Percentiles rank a stretch among this genome's conserved stretches.
These are phyloP conservation scores for Chaetogeoica ovagalla DNA, from an alignment of 2,888 invertebrate species.

Conservation along the genomic window DNA sequence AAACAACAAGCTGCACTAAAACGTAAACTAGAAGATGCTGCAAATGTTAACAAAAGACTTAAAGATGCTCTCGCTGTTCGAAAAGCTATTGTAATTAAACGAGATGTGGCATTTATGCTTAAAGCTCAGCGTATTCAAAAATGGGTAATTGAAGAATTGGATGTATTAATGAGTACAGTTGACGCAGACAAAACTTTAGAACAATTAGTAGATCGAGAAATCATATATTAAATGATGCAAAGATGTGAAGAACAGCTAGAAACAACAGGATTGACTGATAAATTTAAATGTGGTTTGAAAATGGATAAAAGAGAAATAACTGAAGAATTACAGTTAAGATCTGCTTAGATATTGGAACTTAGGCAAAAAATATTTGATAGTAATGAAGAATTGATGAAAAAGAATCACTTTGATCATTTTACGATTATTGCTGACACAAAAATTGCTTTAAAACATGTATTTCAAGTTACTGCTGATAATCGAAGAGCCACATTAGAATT, in stretches of 20 bases:
- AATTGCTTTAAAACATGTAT: slow-evolving; percentile 70
- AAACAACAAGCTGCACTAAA: slow-evolving; percentile 83
- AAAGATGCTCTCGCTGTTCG: slow-evolving; percentile 72
- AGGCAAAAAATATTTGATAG: slow-evolving; percentile 81
- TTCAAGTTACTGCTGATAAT: slow-evolving; percentile 65
- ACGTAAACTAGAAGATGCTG: slow-evolving; percentile 85
- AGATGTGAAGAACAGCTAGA: slow-evolving; percentile 59
- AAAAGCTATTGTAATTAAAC: slow-evolving; percentile 62
- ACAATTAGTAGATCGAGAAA: slow-evolving; percentile 73
- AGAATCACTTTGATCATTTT: slow-evolving; percentile 58
- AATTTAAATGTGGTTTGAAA: slow-evolving; percentile 56
- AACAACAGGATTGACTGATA: slow-evolving; percentile 54
- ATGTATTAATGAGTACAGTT: slow-evolving; percentile 73
- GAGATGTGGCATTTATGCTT: slow-evolving; percentile 54
- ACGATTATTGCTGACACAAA: slow-evolving; percentile 80
- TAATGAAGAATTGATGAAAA: slow-evolving; percentile 63
- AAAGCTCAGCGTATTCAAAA: slow-evolving; percentile 60
- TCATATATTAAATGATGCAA: slow-evolving; percentile 63
- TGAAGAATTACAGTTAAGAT: slow-evolving; percentile 69
- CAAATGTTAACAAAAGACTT: slow-evolving; percentile 79
- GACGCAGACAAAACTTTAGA: slow-evolving; percentile 79
- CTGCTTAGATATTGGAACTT: slow-evolving; percentile 75
- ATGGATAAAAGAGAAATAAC: slow-evolving; percentile 60
- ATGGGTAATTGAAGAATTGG: slow-evolving; percentile 78
- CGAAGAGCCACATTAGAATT: slow-evolving; percentile 58